A percentile compares a stretch with the other conserved stretches of the same genome.
These are phyloP conservation scores for Acanthisitta chloris DNA, from an alignment of 2,113 vertebrate species.

Conservation along the genomic window DNA sequence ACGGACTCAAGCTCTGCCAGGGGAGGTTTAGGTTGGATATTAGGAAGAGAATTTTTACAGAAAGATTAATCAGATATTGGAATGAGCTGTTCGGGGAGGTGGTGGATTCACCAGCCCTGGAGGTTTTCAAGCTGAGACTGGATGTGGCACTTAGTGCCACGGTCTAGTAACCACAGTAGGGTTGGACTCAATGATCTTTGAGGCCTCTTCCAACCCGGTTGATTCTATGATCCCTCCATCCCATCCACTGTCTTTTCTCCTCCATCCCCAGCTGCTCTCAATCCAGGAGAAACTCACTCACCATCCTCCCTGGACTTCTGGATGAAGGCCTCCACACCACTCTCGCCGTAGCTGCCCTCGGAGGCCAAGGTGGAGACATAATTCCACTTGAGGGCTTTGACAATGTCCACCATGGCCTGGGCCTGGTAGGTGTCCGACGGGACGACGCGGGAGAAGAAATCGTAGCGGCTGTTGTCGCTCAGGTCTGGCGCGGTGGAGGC, in stretches of 20 bases:
- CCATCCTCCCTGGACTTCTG: constrained; percentile 94
- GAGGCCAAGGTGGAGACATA: constrained; percentile 95
- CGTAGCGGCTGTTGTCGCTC: constrained; percentile 95
- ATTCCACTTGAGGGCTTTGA: constrained; percentile 93
- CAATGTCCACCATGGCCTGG: constrained; percentile 97
- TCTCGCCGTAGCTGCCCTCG: constrained; percentile 94
- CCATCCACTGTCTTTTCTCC: background rate
- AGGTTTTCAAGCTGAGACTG: too few relatives aligned
- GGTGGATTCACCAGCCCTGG: too few relatives aligned
- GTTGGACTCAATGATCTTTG: too few relatives aligned
- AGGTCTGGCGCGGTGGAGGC: constrained; percentile 94
- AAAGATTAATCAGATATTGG: too few relatives aligned
- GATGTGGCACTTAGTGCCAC: too few relatives aligned
- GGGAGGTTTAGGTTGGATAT: too few relatives aligned
- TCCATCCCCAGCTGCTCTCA: background rate
- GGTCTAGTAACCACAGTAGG: too few relatives aligned
- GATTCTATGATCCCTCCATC: too few relatives aligned
- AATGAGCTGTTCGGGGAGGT: too few relatives aligned
- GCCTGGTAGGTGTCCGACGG: constrained; percentile 95
- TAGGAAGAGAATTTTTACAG: too few relatives aligned
- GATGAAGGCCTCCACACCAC: constrained; percentile 93
- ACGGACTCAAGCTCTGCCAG: too few relatives aligned
- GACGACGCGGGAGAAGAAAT: constrained; percentile 95
- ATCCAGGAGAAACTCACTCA: constrained; percentile 61
- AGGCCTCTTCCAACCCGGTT: too few relatives aligned